phyloP scores from a whole-genome alignment of 2,888 invertebrate genomes.

The Cephus spinipes region DNA sequence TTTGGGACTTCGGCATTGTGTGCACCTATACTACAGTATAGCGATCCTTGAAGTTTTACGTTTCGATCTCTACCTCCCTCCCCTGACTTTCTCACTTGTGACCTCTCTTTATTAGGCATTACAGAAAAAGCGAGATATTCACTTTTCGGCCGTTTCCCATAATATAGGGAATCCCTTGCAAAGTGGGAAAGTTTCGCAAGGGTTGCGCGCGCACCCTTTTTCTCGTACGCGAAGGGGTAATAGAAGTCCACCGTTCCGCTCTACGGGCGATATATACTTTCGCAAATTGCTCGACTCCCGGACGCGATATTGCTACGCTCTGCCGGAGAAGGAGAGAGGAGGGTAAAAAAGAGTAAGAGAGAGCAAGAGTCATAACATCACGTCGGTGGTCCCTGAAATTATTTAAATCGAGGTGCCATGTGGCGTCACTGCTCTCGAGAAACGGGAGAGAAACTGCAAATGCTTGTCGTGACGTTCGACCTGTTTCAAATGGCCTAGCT shows the following conservation, averaged over 20 bases:
- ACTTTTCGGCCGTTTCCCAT: not conserved
- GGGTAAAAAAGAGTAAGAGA: not conserved
- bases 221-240: not conserved
- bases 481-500: slow-evolving; percentile 45
- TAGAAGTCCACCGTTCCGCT: not conserved
- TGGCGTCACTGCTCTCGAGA: slow-evolving; percentile 21
- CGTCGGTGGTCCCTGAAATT: slow-evolving; percentile 20
- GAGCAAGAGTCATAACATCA: slow-evolving; percentile 20
- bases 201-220: not conserved
- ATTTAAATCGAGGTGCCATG: slow-evolving; percentile 22
- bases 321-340: slow-evolving; percentile 7
- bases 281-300: slow-evolving; percentile 32
- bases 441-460: slow-evolving; percentile 39
- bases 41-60: not conserved
- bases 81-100: not conserved
- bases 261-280: slow-evolving; percentile 29
- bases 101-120: not conserved
- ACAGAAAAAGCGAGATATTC: not conserved
- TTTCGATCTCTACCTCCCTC: not conserved
- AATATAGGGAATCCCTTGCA: not conserved
- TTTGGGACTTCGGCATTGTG: not conserved
- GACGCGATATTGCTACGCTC: slow-evolving; percentile 27
- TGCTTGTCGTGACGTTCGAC: slow-evolving; percentile 43
- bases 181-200: not conserved
- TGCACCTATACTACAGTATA: not conserved